phyloP scores from a whole-genome alignment of 2,888 invertebrate genomes.

The Crematogaster levior region DNA sequence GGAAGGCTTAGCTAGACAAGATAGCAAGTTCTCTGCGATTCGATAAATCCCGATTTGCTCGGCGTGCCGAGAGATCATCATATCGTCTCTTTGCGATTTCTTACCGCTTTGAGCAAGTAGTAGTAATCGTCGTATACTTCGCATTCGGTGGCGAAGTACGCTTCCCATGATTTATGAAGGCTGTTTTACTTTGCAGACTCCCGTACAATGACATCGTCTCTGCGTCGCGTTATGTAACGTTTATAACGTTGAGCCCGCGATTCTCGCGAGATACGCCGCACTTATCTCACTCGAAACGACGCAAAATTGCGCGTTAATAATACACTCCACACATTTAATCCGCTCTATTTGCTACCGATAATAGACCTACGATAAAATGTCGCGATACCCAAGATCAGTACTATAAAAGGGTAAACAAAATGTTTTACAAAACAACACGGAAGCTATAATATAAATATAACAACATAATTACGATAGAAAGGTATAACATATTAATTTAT shows the following conservation, averaged over 20 bases:
- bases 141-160: constrained; percentile 7
- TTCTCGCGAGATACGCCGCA: constrained; percentile 24
- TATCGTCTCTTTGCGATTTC: constrained; percentile 41
- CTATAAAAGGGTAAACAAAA: not conserved
- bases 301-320: constrained; percentile 39
- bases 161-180: constrained; percentile 37
- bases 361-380: constrained; percentile 24
- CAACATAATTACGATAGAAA: not conserved
- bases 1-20: constrained; percentile 44
- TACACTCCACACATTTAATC: constrained; percentile 8
- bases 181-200: constrained; percentile 30
- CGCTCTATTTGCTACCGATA: constrained; percentile 41
- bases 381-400: constrained; percentile 2
- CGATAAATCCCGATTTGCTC: constrained; percentile 60
- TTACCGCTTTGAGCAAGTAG: constrained; percentile 15
- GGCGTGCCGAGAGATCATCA: constrained; percentile 29
- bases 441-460: not conserved
- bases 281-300: constrained; percentile 37
- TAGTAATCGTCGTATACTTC: not conserved
- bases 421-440: not conserved
- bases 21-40: constrained; percentile 63
- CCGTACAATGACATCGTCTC: constrained; percentile 20
- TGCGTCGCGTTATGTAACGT: constrained; percentile 38
- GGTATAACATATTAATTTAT: not conserved
- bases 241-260: constrained; percentile 23